Conservation (phyloP, 2,888 invertebrate genomes). For the Nudaria mundana region DNA sequence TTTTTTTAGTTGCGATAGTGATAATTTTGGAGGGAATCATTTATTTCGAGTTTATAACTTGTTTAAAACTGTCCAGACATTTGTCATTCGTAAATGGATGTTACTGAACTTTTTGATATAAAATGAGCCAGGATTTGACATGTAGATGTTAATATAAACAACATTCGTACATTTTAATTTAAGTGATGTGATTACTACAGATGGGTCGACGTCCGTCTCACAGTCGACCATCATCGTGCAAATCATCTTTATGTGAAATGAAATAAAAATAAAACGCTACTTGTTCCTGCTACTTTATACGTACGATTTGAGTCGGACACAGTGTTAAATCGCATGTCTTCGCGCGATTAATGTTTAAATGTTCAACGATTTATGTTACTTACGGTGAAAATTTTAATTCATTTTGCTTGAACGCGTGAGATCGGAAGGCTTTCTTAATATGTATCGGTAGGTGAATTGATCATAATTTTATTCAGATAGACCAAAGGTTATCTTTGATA, state of each 20-base stretch:
- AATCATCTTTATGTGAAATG: slow-evolving; percentile 46
- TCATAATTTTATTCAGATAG: slow-evolving; percentile 3
- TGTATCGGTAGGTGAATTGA: slow-evolving; percentile 15
- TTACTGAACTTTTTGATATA: slow-evolving; percentile 29
- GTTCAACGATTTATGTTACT: slow-evolving; percentile 44
- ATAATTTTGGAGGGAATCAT: slow-evolving; percentile 18
- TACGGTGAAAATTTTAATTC: slow-evolving; percentile 30
- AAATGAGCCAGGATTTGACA: slow-evolving; percentile 27
- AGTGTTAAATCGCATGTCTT: slow-evolving; percentile 49
- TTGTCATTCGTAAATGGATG: too few species aligned
- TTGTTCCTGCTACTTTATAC: slow-evolving; percentile 35
- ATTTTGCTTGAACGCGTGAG: slow-evolving; percentile 28
- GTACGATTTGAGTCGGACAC: slow-evolving; percentile 43
- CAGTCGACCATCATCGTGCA: slow-evolving; percentile 56
- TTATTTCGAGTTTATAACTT: slow-evolving; percentile 16
- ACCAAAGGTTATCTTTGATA: slow-evolving; percentile 21
- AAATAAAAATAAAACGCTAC: slow-evolving; percentile 21
- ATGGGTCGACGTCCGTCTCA: slow-evolving; percentile 53
- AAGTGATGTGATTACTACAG: slow-evolving; percentile 46
- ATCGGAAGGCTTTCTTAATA: slow-evolving; percentile 23
- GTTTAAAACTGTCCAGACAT: too few species aligned
- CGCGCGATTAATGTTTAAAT: slow-evolving; percentile 46
- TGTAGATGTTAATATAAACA: slow-evolving; percentile 32
- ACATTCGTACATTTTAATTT: slow-evolving; percentile 52
- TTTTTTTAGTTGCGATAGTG: slow-evolving; percentile 14